These are phyloP conservation scores for Cardiocondyla obscurior DNA, from an alignment of 1,140 invertebrate species.

Conservation along the genomic window DNA sequence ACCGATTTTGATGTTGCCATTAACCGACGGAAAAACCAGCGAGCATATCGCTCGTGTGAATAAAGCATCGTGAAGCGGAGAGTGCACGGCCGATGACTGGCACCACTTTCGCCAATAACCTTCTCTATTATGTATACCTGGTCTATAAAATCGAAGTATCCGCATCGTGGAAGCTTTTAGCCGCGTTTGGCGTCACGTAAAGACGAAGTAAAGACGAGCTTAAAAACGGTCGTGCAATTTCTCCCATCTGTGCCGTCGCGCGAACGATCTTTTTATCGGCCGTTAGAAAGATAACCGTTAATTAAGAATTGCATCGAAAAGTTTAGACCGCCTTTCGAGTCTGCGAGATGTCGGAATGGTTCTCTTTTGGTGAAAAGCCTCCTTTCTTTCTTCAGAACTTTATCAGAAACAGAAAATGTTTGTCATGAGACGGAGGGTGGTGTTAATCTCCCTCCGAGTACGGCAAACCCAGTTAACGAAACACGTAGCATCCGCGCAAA, in stretches of 20 bases:
- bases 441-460: constrained; percentile 31
- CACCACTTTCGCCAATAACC: constrained; percentile 49
- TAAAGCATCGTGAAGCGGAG: constrained; percentile 33
- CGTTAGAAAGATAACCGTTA: constrained; percentile 26
- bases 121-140: constrained; percentile 54
- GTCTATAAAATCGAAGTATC: constrained; percentile 59
- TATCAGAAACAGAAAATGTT: too few relatives aligned
- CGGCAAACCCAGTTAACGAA: constrained; percentile 61
- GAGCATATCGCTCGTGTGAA: constrained; percentile 26
- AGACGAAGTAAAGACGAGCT: constrained; percentile 43
- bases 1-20: constrained; percentile 34
- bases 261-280: constrained; percentile 38
- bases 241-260: background rate
- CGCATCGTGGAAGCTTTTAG: constrained; percentile 57
- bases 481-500: constrained; percentile 59
- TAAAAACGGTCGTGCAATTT: constrained; percentile 35
- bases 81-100: constrained; percentile 32
- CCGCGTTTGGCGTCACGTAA: constrained; percentile 37
- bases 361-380: too few relatives aligned
- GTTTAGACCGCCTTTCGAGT: constrained; percentile 30
- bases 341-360: too few relatives aligned
- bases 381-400: too few relatives aligned
- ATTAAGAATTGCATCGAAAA: constrained; percentile 50
- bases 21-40: constrained; percentile 30
- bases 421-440: constrained; percentile 23